Base-by-base conservation (phyloP, 2,113 vertebrate species). In the Narcine bancroftii region DNA sequence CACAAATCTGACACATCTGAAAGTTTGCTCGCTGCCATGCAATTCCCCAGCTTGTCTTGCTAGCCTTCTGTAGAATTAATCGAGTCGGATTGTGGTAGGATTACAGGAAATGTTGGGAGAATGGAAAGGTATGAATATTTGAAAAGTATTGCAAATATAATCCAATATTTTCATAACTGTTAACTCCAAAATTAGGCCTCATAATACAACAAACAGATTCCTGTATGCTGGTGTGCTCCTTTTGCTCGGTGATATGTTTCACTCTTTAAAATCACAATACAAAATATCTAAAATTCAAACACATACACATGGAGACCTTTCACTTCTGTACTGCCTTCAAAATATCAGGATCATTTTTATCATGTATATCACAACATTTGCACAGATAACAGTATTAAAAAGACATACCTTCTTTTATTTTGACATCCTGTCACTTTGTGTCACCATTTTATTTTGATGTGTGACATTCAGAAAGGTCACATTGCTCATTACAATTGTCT, bases 391-490 rank as follows among this genome's bases (percentile, higher is more conserved):
- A 71, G 65, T 71, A 91, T 69, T 45, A 66, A 91, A 47, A 71
- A 91, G 63, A 39, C 63, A 69, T 91, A 65, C 39, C 63, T 45
- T 69, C 42, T 69, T 69, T 69, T 91, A 91, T 66, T 91, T 91
- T 66, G 89, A 91, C 63, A 45, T 29, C 21, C 87, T 91, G 87
- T 69, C 89, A 69, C 65, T 29, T 91, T 91, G 89, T 91, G 63
- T 69, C 63, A 91, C 36, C 63, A 91, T 42, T 69, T 91, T 91
- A 1, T 91, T 42, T 65, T 91, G 89, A 91, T 47, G 63, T 42
- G 87, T 71, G 89, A 91, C 60, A 91, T 91, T 91, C 89, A 91
- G 89, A 91, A 69, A 69, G 89, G 89, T 91, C 63, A 69, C 39
- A 33, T 7, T 91, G 89, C 89, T 91, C 89, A 11, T 91, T 47